Conservation (phyloP, 2,888 invertebrate genomes). For the Brachypalpus laphriformis region DNA sequence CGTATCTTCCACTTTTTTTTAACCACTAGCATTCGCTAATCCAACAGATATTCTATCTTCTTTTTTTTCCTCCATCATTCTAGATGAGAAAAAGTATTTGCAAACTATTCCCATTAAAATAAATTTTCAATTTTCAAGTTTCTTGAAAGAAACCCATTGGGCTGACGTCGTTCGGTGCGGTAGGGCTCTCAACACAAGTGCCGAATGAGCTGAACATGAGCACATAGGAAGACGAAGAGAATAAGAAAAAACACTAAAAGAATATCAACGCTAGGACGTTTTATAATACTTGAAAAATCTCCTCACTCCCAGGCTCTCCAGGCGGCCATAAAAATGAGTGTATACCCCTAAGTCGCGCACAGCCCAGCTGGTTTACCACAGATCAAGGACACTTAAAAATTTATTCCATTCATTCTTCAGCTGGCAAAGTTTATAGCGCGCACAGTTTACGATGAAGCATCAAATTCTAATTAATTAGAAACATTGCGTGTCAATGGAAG, state of each 20-base stretch:
- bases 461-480: conserved; percentile 60
- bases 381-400: conserved; percentile 52
- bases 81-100: conserved; percentile 19
- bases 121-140: conserved; percentile 63
- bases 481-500: conserved; percentile 45
- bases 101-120: conserved; percentile 72
- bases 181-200: conserved; percentile 14
- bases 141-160: conserved; percentile 16
- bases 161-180: background rate
- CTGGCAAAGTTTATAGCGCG: conserved; percentile 20
- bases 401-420: conserved; percentile 8
- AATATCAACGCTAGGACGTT: conserved; percentile 4
- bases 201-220: background rate
- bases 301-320: background rate
- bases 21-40: background rate
- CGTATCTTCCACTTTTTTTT: background rate
- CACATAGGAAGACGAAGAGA: background rate
- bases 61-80: background rate
- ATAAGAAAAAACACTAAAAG: background rate
- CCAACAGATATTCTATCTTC: background rate
- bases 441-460: conserved; percentile 46
- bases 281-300: conserved; percentile 17
- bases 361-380: conserved; percentile 27
- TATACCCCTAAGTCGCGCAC: background rate
- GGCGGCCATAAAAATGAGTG: conserved; percentile 4